These are phyloP conservation scores for Dreissena polymorpha DNA, from an alignment of 1,140 invertebrate species.

Conservation along the genomic window DNA sequence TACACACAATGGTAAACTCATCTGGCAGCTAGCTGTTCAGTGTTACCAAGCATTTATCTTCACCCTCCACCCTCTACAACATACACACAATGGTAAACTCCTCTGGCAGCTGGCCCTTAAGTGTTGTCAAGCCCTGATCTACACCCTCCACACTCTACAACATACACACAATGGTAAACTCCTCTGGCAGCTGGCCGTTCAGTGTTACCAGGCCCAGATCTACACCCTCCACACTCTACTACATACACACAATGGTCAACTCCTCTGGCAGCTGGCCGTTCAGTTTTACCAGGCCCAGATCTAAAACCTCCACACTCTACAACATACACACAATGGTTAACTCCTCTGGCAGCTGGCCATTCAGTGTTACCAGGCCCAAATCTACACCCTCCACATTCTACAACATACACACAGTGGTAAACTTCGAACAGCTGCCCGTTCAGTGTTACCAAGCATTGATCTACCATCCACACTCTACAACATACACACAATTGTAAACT, in stretches of 20 bases:
- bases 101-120: constrained; percentile 65
- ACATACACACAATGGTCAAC: no score
- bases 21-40: constrained; percentile 65
- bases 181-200: constrained; percentile 65
- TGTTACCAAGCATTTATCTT: constrained; percentile 65
- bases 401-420: no score
- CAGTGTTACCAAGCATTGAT: constrained; percentile 63
- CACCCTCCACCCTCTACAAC: constrained; percentile 56
- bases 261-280: constrained; percentile 67
- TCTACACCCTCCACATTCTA: constrained; percentile 62
- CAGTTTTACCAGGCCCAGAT: constrained; percentile 63
- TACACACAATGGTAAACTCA: constrained; percentile 66
- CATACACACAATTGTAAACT: no score
- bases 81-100: no score
- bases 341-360: constrained; percentile 67
- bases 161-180: no score
- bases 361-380: constrained; percentile 62
- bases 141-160: constrained; percentile 57
- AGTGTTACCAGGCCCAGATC: constrained; percentile 65
- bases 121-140: constrained; percentile 63
- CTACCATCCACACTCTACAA: constrained; percentile 60
- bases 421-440: constrained; percentile 65
- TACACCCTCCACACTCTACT: constrained; percentile 56
- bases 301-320: constrained; percentile 58
- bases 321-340: no score